A percentile compares a stretch with the other conserved stretches of the same genome.
Conservation (phyloP, 2,113 vertebrate species). For the Siphamia tubifer region DNA sequence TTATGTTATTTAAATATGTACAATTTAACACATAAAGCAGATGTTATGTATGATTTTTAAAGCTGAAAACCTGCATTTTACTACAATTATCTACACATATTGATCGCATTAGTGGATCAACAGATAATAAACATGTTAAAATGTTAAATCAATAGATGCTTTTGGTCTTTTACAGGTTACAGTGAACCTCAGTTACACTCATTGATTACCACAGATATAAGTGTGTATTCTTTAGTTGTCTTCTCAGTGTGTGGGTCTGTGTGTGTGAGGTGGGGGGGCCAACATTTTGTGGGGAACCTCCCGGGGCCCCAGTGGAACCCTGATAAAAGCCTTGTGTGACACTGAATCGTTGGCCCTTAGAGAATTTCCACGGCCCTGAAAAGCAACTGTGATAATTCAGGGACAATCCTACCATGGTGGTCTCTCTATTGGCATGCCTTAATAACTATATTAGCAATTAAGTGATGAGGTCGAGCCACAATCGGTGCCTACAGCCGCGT, state of each 20-base stretch:
- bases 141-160: too few relatives aligned
- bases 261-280: background rate
- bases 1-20: too few relatives aligned
- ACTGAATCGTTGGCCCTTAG: conserved; percentile 49
- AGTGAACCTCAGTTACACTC: too few relatives aligned
- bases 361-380: conserved; percentile 75
- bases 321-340: conserved; percentile 71
- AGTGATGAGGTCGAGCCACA: conserved; percentile 12
- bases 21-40: too few relatives aligned
- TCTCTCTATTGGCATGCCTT: conserved; percentile 49
- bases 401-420: conserved; percentile 48
- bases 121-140: too few relatives aligned
- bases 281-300: conserved; percentile 53
- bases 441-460: conserved; percentile 76
- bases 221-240: background rate
- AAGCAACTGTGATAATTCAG: conserved; percentile 67
- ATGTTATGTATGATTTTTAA: too few relatives aligned
- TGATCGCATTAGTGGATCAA: too few relatives aligned
- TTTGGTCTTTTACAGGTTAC: too few relatives aligned
- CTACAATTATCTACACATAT: too few relatives aligned
- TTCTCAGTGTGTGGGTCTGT: background rate
- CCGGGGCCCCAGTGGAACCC: conserved; percentile 50
- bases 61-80: too few relatives aligned
- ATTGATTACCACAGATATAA: too few relatives aligned
- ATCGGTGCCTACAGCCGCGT: conserved; percentile 1